Conservation (phyloP, 2,888 invertebrate species). For the Drosophila putrida region DNA sequence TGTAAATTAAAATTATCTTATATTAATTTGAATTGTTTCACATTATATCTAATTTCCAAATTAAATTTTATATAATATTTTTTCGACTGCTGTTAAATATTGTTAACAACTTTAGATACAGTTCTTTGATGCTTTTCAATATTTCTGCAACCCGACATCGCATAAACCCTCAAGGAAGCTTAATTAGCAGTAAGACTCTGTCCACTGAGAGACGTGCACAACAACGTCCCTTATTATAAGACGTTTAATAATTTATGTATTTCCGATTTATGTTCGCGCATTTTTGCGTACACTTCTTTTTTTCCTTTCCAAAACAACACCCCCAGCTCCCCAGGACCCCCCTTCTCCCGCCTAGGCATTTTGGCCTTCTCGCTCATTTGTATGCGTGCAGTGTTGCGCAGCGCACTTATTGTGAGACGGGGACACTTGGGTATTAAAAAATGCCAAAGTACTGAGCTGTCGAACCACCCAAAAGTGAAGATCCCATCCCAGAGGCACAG, state of each 20-base stretch:
- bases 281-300: slow-evolving; percentile 43
- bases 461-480: slow-evolving; percentile 31
- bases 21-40: too few relatives aligned
- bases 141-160: neutral
- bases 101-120: neutral
- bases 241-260: slow-evolving; percentile 77
- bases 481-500: slow-evolving; percentile 28
- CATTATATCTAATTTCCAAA: too few relatives aligned
- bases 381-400: slow-evolving; percentile 77
- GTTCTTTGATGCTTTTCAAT: neutral
- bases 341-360: neutral
- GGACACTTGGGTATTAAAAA: slow-evolving; percentile 80
- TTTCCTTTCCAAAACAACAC: slow-evolving; percentile 21
- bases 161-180: slow-evolving; percentile 34
- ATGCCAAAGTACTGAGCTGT: slow-evolving; percentile 63
- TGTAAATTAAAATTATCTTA: too few relatives aligned
- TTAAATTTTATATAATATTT: too few relatives aligned
- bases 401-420: slow-evolving; percentile 76
- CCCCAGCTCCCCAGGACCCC: slow-evolving; percentile 4
- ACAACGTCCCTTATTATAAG: slow-evolving; percentile 62
- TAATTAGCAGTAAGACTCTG: slow-evolving; percentile 43
- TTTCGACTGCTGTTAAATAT: too few relatives aligned
- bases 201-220: slow-evolving; percentile 31
- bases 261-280: slow-evolving; percentile 74
- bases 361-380: slow-evolving; percentile 59